These are phyloP conservation scores for Eubasilissa splendida DNA, from an alignment of 2,888 invertebrate species.

Conservation along the genomic window DNA sequence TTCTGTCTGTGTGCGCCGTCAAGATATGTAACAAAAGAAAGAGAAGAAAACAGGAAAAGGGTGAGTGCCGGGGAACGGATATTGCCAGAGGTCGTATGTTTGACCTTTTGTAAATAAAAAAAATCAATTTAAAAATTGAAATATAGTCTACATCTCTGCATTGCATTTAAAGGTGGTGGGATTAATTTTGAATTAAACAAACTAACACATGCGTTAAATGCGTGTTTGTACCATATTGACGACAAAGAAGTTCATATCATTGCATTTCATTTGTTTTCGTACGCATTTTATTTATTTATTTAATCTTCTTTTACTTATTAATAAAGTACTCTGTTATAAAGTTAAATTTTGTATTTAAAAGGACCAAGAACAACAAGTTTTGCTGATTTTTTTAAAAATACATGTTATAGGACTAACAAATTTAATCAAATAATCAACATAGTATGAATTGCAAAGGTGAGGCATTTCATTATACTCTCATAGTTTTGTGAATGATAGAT, in stretches of 20 bases:
- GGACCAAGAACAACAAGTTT: too few relatives aligned
- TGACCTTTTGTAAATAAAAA: constrained; percentile 44
- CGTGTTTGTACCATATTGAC: constrained; percentile 57
- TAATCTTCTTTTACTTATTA: too few relatives aligned
- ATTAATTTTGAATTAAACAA: constrained; percentile 24
- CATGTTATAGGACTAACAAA: too few relatives aligned
- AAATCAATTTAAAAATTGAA: constrained; percentile 5
- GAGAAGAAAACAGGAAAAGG: constrained; percentile 98
- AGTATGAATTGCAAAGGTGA: too few relatives aligned
- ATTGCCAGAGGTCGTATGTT: constrained; percentile 59
- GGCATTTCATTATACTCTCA: too few relatives aligned
- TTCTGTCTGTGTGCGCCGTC: constrained; percentile 96
- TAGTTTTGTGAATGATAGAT: constrained; percentile 11
- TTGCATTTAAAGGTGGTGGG: constrained; percentile 39
- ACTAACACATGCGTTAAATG: constrained; percentile 26
- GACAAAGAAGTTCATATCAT: constrained; percentile 58
- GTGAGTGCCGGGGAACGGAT: constrained; percentile 75
- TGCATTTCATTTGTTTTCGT: constrained; percentile 44
- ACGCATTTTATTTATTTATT: constrained; percentile 58
- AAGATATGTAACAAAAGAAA: constrained; percentile 98
- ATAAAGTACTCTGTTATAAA: too few relatives aligned
- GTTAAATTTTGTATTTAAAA: too few relatives aligned
- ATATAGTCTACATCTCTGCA: constrained; percentile 4
- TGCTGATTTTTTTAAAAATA: too few relatives aligned
- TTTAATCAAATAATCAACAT: too few relatives aligned